Conservation (phyloP, 2,113 vertebrate genomes). For the Corythornis cristatus region DNA sequence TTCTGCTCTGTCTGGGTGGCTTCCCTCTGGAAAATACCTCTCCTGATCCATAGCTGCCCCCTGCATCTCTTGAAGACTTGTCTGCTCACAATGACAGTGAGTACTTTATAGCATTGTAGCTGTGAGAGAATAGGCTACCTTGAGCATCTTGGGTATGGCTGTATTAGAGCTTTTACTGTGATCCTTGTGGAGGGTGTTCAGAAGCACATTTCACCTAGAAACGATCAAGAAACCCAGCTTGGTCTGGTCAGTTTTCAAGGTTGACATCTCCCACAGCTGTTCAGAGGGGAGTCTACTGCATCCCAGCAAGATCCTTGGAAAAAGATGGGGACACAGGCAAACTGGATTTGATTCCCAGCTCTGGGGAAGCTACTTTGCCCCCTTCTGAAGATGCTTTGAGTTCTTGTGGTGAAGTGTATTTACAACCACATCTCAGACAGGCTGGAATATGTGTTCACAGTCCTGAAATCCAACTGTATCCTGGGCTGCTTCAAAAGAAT, state of each 20-base stretch:
- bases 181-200: not conserved
- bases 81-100: not conserved
- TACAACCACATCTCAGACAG: not conserved
- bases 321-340: rapidly evolving
- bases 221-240: not conserved
- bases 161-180: not conserved
- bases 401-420: not conserved
- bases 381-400: rapidly evolving
- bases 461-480: not conserved
- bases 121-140: not conserved
- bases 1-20: not conserved
- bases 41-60: rapidly evolving
- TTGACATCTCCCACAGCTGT: not conserved
- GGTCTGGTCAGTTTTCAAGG: not conserved
- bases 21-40: not conserved
- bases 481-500: not conserved
- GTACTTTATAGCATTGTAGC: not conserved
- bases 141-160: not conserved
- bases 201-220: not conserved
- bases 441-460: not conserved
- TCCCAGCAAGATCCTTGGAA: not conserved
- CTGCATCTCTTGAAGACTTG: not conserved
- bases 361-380: not conserved
- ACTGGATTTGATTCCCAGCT: not conserved
- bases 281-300: not conserved